These are phyloP conservation scores for Lates calcarifer DNA, from an alignment of 2,113 vertebrate species.

Conservation along the genomic window DNA sequence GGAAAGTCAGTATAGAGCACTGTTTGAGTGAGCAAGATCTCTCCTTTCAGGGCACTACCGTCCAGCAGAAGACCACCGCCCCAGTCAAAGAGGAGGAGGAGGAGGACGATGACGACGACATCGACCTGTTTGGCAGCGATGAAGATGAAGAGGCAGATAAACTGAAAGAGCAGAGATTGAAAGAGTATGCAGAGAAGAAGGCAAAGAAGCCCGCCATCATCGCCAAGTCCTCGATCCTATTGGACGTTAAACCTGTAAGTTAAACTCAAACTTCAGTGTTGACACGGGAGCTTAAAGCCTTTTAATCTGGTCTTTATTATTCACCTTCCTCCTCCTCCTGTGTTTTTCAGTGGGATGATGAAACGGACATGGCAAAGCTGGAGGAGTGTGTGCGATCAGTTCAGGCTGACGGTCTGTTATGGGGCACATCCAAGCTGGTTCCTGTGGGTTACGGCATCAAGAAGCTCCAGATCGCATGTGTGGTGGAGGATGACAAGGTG, in stretches of 20 bases:
- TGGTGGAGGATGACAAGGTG: slow-evolving; percentile 97
- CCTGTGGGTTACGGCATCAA: slow-evolving; percentile 95
- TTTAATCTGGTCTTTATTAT: neutral
- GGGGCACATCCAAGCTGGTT: slow-evolving; percentile 94
- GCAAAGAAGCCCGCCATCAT: slow-evolving; percentile 91
- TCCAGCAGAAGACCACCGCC: slow-evolving; percentile 63
- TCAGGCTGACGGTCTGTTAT: slow-evolving; percentile 90
- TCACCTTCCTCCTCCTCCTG: neutral
- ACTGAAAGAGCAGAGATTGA: slow-evolving; percentile 90
- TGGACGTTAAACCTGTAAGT: slow-evolving; percentile 96
- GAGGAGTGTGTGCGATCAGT: slow-evolving; percentile 93
- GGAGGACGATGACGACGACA: slow-evolving; percentile 83
- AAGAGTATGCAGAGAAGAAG: slow-evolving; percentile 91
- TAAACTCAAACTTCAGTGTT: too few relatives aligned
- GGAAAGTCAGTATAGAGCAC: neutral
- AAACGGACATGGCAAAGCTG: slow-evolving; percentile 95
- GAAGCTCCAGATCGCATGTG: slow-evolving; percentile 96
- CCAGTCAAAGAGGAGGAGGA: slow-evolving; percentile 51
- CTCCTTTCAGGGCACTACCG: slow-evolving; percentile 65
- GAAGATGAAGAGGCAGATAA: slow-evolving; percentile 92
- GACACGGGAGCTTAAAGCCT: neutral
- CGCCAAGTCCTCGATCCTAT: slow-evolving; percentile 95
- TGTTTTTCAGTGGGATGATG: slow-evolving; percentile 92
- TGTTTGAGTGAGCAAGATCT: neutral
- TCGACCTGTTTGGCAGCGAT: slow-evolving; percentile 92